Evolutionary conservation across 2,888 invertebrate genomes (phyloP).

Genomic region (Tricholauxania praeusta): DNA sequence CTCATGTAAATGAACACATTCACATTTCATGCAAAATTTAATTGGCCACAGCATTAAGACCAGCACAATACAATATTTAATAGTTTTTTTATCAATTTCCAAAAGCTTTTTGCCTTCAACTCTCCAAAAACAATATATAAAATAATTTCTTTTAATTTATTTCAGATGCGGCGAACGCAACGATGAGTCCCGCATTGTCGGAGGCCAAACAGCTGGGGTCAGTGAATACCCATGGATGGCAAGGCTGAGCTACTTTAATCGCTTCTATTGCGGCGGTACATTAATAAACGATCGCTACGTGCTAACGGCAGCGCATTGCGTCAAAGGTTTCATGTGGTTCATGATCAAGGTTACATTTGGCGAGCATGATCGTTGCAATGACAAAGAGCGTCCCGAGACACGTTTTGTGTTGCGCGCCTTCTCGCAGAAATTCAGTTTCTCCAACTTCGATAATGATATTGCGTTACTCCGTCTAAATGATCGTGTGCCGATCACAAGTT

Average conservation of each 20-base stretch:
- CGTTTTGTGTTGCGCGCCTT: constrained; percentile 83
- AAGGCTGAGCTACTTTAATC: constrained; percentile 85
- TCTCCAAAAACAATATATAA: background rate
- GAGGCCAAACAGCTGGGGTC: constrained; percentile 79
- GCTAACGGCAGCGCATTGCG: constrained; percentile 89
- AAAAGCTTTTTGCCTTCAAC: too few species aligned
- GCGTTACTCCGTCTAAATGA: constrained; percentile 85
- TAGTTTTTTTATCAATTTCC: too few species aligned
- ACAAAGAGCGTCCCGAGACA: constrained; percentile 79
- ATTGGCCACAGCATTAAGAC: too few species aligned
- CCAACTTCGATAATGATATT: constrained; percentile 91
- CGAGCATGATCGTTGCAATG: constrained; percentile 86
- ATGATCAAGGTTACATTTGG: constrained; percentile 92
- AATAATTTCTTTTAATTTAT: background rate
- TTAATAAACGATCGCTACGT: constrained; percentile 90
- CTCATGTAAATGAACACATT: too few species aligned
- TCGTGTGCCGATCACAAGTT: constrained; percentile 81
- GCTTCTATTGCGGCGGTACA: constrained; percentile 91
- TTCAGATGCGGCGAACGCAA: constrained; percentile 82
- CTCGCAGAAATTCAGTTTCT: constrained; percentile 84
- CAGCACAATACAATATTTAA: too few species aligned
- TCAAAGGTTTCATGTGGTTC: constrained; percentile 94
- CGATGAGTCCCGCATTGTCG: constrained; percentile 85
- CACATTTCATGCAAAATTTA: too few species aligned
- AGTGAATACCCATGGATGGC: constrained; percentile 94